Conservation (phyloP, 2,797 vertebrate species). For the Luscinia luscinia region DNA sequence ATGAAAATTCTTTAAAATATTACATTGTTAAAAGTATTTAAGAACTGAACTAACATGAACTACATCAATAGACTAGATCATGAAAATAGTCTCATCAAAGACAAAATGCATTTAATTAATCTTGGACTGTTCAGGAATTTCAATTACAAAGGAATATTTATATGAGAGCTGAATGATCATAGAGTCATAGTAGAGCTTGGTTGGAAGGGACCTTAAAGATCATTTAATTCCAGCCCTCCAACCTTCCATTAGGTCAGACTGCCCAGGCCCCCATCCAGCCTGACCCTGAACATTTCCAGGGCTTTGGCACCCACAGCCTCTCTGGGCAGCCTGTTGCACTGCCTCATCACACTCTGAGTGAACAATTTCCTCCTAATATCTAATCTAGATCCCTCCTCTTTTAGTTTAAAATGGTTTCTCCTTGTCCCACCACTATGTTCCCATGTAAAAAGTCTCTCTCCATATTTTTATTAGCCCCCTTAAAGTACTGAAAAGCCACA, state of each 20-base stretch:
- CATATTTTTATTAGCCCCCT: background rate
- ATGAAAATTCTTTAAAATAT: background rate
- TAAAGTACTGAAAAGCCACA: background rate
- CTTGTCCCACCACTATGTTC: background rate
- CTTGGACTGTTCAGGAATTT: background rate
- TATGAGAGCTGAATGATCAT: background rate
- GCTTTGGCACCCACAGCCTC: background rate
- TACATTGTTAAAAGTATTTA: background rate
- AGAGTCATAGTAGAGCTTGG: background rate
- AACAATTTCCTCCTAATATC: background rate
- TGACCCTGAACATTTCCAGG: background rate
- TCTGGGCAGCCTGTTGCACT: background rate
- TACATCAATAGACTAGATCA: background rate
- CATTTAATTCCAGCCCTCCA: background rate
- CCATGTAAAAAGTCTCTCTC: background rate
- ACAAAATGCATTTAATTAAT: background rate
- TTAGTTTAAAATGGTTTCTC: background rate
- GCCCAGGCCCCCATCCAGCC: too few relatives aligned
- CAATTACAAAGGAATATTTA: background rate
- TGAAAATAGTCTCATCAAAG: background rate
- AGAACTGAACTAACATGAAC: background rate
- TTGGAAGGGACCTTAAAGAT: background rate
- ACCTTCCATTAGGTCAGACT: background rate
- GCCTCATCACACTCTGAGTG: background rate
- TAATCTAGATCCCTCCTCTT: background rate